Conservation (phyloP, 1,140 invertebrate genomes). For the Zaprionus capensis region DNA sequence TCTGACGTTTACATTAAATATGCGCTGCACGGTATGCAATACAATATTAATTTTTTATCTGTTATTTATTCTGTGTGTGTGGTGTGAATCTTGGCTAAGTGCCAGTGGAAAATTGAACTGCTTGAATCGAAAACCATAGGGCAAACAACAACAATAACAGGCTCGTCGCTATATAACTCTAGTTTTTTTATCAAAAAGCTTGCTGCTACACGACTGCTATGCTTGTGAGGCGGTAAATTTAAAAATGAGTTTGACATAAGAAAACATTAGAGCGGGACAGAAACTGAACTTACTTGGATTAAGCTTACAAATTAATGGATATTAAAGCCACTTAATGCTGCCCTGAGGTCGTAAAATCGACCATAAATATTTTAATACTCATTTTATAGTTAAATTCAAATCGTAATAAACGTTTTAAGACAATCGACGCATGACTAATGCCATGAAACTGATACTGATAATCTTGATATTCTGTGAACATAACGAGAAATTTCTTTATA, state of each 20-base stretch:
- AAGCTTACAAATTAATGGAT: no score
- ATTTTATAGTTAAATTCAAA: background rate
- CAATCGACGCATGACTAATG: constrained; percentile 12
- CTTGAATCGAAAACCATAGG: no score
- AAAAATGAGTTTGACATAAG: background rate
- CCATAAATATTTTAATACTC: background rate
- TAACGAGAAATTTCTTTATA: constrained; percentile 6
- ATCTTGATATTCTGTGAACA: constrained; percentile 1
- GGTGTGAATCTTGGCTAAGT: background rate
- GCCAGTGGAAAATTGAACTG: background rate
- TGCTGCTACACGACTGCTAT: background rate
- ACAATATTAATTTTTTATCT: no score
- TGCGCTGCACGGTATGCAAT: no score
- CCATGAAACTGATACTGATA: background rate
- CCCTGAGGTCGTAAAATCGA: background rate
- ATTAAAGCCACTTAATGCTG: background rate
- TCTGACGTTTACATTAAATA: no score
- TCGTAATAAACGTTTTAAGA: background rate
- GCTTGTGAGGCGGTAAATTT: background rate
- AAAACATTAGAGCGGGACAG: no score
- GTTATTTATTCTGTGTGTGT: no score
- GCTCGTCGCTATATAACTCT: background rate
- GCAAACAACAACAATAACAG: background rate
- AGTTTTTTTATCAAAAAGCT: background rate
- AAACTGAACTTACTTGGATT: no score